A percentile compares a stretch with the other conserved stretches of the same genome.
Conservation (phyloP, 2,888 invertebrate species). For the Argyresthia albistria region DNA sequence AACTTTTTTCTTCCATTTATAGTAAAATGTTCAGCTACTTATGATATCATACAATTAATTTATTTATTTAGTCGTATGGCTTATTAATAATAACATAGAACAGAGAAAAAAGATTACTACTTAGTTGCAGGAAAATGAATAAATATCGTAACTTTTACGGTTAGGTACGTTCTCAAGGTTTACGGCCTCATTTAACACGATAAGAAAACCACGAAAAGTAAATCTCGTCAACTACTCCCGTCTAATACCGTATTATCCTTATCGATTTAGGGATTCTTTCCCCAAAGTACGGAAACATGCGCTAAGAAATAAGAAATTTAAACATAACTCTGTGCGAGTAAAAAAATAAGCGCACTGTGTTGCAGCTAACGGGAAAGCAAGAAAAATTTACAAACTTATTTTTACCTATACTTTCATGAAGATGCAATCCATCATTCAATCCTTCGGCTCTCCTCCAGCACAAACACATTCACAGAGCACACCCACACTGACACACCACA, state of each 20-base stretch:
- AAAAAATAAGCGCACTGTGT: background rate
- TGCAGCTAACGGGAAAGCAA: constrained; percentile 15
- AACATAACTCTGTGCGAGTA: constrained; percentile 38
- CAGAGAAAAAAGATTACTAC: too few relatives aligned
- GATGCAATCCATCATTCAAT: constrained; percentile 59
- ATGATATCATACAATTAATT: too few relatives aligned
- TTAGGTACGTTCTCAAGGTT: constrained; percentile 43
- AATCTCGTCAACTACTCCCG: constrained; percentile 23
- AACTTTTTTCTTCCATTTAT: too few relatives aligned
- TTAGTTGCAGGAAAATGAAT: constrained; percentile 15
- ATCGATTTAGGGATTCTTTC: constrained; percentile 41
- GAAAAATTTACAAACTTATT: constrained; percentile 40
- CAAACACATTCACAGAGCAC: constrained; percentile 43
- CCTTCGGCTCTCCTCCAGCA: constrained; percentile 13
- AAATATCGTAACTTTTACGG: constrained; percentile 37
- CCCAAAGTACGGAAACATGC: constrained; percentile 28
- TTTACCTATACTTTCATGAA: constrained; percentile 68
- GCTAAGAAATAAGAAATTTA: constrained; percentile 26
- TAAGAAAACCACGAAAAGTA: constrained; percentile 34
- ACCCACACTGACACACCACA: constrained; percentile 58
- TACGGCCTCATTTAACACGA: constrained; percentile 31
- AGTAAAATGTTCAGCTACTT: too few relatives aligned
- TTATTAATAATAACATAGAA: too few relatives aligned
- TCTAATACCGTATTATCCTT: constrained; percentile 28
- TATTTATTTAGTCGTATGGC: too few relatives aligned